These are phyloP conservation scores for Parascotia fuliginaria DNA, from an alignment of 2,888 invertebrate species.

Conservation along the genomic window DNA sequence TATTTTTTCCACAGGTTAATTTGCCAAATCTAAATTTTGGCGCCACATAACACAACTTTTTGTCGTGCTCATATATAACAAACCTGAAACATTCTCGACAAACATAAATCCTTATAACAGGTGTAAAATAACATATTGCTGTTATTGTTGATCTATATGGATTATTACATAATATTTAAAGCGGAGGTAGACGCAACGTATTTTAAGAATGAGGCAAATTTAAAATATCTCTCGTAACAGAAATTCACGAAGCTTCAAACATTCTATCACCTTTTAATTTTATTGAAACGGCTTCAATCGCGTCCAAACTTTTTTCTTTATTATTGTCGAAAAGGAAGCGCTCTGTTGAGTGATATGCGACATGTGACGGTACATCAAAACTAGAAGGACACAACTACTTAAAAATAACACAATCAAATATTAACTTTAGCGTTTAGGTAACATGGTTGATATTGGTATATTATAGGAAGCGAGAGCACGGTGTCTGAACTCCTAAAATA, in stretches of 20 bases:
- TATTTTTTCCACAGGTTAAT: no score
- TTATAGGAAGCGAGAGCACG: slow-evolving; percentile 49
- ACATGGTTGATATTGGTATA: slow-evolving; percentile 61
- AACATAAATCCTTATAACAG: no score
- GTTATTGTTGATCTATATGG: background rate
- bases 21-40: no score
- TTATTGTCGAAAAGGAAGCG: slow-evolving; percentile 83
- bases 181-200: background rate
- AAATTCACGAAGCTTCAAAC: slow-evolving; percentile 5
- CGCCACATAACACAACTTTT: no score
- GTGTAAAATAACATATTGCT: background rate
- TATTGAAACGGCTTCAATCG: slow-evolving; percentile 52
- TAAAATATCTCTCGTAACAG: background rate
- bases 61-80: no score
- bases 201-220: background rate
- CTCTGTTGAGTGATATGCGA: slow-evolving; percentile 82
- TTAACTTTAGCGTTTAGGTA: slow-evolving; percentile 57
- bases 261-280: slow-evolving; percentile 57
- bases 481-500: slow-evolving; percentile 84
- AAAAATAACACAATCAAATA: slow-evolving; percentile 52
- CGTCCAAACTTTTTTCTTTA: slow-evolving; percentile 64
- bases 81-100: no score
- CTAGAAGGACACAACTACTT: slow-evolving; percentile 60
- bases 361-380: slow-evolving; percentile 68
- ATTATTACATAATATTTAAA: background rate